Conservation (phyloP, 2,113 vertebrate species). For the Passer montanus region DNA sequence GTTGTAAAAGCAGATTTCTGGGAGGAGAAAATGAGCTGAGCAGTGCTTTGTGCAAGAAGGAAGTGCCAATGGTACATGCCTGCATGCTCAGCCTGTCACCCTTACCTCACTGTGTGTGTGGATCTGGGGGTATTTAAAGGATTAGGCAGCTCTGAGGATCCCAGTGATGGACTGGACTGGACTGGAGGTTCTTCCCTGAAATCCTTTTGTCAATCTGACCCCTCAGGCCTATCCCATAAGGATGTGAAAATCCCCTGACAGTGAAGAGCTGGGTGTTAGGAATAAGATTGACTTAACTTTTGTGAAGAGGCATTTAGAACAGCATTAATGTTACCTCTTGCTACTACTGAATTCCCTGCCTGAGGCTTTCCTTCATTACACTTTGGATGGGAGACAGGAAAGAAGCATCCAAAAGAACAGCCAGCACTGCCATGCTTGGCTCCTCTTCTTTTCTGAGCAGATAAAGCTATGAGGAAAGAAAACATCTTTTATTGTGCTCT, state of each 20-base stretch:
- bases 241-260: not conserved
- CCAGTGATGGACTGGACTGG: not conserved
- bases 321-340: not conserved
- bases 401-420: slow-evolving; percentile 10
- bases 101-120: not conserved
- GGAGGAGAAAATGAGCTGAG: slow-evolving; percentile 26
- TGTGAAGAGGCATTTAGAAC: not conserved
- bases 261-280: not conserved
- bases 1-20: slow-evolving; percentile 45
- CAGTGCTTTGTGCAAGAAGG: not conserved
- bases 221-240: not conserved
- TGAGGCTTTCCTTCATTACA: slow-evolving; percentile 36
- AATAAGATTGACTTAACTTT: not conserved
- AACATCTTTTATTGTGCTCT: not conserved
- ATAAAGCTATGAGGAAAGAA: slow-evolving; percentile 13
- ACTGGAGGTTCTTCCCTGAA: not conserved
- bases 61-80: not conserved
- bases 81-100: not conserved
- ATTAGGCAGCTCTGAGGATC: not conserved
- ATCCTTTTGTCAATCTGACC: not conserved
- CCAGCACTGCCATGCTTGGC: not conserved
- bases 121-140: not conserved
- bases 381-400: not conserved
- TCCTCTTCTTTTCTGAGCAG: slow-evolving; percentile 18
- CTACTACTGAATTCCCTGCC: not conserved